Evolutionary conservation across 2,888 invertebrate genomes (phyloP).

Genomic region (Therioaphis trifolii): DNA sequence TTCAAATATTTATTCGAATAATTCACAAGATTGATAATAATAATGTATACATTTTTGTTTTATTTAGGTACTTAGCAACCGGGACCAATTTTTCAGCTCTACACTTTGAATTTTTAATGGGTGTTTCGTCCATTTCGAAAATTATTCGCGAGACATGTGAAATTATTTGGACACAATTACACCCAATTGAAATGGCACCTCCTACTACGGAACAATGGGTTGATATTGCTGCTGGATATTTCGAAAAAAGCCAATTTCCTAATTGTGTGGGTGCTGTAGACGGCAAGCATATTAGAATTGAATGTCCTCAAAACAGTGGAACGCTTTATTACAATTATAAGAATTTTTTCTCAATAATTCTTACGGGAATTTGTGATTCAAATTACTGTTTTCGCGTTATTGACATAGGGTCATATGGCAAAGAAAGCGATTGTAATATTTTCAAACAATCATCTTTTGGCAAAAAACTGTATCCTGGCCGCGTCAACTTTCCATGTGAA

Average conservation of each 20-base stretch:
- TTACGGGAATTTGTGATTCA: constrained; percentile 61
- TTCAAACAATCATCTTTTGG: constrained; percentile 64
- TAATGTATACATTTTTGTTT: too few species aligned
- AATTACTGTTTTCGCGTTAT: constrained; percentile 64
- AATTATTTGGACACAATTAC: constrained; percentile 1
- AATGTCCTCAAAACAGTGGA: constrained; percentile 3
- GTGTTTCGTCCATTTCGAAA: constrained; percentile 50
- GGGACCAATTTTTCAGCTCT: constrained; percentile 64
- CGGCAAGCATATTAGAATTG: constrained; percentile 17
- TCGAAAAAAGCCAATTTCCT: neutral
- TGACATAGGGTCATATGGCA: constrained; percentile 67
- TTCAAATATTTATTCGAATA: too few species aligned
- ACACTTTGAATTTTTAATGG: neutral
- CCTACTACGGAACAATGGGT: constrained; percentile 17
- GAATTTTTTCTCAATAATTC: constrained; percentile 18
- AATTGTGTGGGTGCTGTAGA: constrained; percentile 16
- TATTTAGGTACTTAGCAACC: constrained; percentile 67
- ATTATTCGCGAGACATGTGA: constrained; percentile 15
- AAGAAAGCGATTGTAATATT: constrained; percentile 67
- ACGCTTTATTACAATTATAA: constrained; percentile 26
- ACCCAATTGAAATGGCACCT: neutral
- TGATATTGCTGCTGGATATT: constrained; percentile 4
- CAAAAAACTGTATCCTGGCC: constrained; percentile 62
- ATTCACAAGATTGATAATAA: too few species aligned
- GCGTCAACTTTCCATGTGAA: constrained; percentile 65